Evolutionary conservation across 2,797 vertebrate species (phyloP), one percentile per base, ranked within the genome.

Genomic region (Centroberyx gerrardi): DNA sequence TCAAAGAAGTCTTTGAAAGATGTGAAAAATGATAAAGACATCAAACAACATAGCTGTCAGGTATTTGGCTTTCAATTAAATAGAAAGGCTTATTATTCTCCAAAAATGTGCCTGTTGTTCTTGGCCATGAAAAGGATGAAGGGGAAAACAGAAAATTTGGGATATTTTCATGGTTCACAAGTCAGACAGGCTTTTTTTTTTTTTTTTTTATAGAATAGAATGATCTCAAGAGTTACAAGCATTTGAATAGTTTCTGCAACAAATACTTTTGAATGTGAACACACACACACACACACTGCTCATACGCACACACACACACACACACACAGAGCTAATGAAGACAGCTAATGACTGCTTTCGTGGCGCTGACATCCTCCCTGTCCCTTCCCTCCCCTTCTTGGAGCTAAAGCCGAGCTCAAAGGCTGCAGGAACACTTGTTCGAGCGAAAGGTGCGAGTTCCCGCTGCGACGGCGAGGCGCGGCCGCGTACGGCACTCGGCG

Each of bases 381-480:
- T 59, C 44, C n/a, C 66, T 15, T 29, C 62, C 7, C 12, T 22
- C 33, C 7, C 4, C 33, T n/a, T 18, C 62, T 62, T 8, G 18
- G 53, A 18, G 70, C 12, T 52, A 7, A 62, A 1, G 0, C 46
- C 0, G 36, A 28, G 82, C 72, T 64, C 64, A 0, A 5, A 1
- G 73, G 62, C 77, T 2, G 68, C 62, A 0, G 80, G 44, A 56
- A 61, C 8, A 1, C 78, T 48, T 27, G 73, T 74, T 0, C 7
- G 53, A 48, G 54, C n/a, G 27, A 63, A 69, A 74, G 66, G 72
- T 71, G 65, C 28, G 12, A 72, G 74, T 44, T 64, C 83, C 78
- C 0, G 80, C 86, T 46, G 84, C 0, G 88, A 17, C 76, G 0
- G 18, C 5, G 42, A 79, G 83, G 84, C 29, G 88, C n/a, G 79